Percentiles rank a stretch among this genome's conserved stretches.
phyloP scores from a whole-genome alignment of 2,113 vertebrate genomes.

The Peromyscus maniculatus region DNA sequence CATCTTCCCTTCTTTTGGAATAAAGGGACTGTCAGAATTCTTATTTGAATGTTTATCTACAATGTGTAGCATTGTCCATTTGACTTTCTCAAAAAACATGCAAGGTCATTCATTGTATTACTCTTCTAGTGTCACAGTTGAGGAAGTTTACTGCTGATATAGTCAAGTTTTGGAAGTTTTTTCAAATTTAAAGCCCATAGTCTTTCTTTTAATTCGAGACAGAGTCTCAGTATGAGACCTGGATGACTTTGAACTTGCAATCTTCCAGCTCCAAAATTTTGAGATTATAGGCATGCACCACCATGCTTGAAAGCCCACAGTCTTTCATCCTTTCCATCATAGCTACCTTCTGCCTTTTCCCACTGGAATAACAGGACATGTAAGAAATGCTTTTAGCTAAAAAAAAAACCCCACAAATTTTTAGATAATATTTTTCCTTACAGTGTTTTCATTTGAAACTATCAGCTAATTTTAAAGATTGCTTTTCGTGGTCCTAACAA shows the following conservation, averaged over 20 bases:
- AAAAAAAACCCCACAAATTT: neutral
- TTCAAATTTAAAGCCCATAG: constrained; percentile 34
- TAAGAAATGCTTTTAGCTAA: constrained; percentile 43
- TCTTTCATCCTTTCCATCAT: neutral
- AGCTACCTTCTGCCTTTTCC: neutral
- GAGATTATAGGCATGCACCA: neutral
- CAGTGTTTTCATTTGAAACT: constrained; percentile 44
- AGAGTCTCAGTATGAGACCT: neutral
- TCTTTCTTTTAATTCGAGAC: neutral
- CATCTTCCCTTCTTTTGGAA: constrained; percentile 13
- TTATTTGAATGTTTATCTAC: constrained; percentile 44
- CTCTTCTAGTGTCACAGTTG: constrained; percentile 3
- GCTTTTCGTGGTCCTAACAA: neutral
- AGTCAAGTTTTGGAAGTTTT: constrained; percentile 16
- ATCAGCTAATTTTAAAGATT: neutral
- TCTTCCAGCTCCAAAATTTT: neutral
- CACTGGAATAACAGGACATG: constrained; percentile 15
- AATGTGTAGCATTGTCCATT: constrained; percentile 45
- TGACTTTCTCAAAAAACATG: constrained; percentile 23
- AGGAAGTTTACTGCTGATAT: constrained; percentile 47
- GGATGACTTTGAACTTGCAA: neutral
- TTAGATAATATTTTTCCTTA: neutral
- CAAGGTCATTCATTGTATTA: constrained; percentile 17
- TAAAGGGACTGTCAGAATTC: constrained; percentile 18
- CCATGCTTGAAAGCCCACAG: neutral